These are phyloP conservation scores for Drosophila phalerata DNA, from an alignment of 2,888 invertebrate species.

Conservation along the genomic window DNA sequence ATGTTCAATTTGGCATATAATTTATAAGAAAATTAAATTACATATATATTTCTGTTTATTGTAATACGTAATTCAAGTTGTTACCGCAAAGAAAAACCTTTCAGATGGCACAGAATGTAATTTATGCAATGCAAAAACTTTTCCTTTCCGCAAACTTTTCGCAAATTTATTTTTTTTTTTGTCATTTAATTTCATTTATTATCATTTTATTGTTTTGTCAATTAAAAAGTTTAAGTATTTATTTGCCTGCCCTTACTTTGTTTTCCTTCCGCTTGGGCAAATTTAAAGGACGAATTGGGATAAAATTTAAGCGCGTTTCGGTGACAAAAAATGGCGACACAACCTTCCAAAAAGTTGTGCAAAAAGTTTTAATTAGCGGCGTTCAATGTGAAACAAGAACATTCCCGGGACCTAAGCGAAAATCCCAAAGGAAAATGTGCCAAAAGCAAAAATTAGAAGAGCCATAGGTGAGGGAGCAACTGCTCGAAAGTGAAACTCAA, in stretches of 20 bases:
- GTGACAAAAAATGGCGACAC: conserved; percentile 42
- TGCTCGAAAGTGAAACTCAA: conserved; percentile 37
- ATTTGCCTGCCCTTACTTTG: conserved; percentile 26
- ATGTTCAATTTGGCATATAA: conserved; percentile 12
- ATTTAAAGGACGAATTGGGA: conserved; percentile 38
- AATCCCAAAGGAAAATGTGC: conserved; percentile 24
- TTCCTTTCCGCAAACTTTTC: conserved; percentile 8
- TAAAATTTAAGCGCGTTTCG: conserved; percentile 42
- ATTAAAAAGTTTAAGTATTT: conserved; percentile 75
- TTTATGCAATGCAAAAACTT: conserved; percentile 24
- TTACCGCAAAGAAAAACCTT: neutral
- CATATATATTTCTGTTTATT: neutral
- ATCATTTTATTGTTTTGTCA: conserved; percentile 75
- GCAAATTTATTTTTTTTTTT: conserved; percentile 5
- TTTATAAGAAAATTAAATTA: neutral
- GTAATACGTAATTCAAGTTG: conserved; percentile 1
- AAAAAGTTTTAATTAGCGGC: conserved; percentile 76
- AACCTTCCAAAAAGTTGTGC: conserved; percentile 54
- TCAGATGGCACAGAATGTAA: conserved; percentile 1
- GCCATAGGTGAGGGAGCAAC: conserved; percentile 27
- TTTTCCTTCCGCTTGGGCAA: conserved; percentile 24
- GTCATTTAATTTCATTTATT: conserved; percentile 70
- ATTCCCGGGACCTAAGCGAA: conserved; percentile 5
- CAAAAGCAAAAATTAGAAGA: conserved; percentile 16
- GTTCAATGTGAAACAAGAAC: conserved; percentile 35